A percentile compares a stretch with the other conserved stretches of the same genome.
Evolutionary conservation across 2,113 vertebrate genomes (phyloP).

Genomic region (Bombycilla garrulus): DNA sequence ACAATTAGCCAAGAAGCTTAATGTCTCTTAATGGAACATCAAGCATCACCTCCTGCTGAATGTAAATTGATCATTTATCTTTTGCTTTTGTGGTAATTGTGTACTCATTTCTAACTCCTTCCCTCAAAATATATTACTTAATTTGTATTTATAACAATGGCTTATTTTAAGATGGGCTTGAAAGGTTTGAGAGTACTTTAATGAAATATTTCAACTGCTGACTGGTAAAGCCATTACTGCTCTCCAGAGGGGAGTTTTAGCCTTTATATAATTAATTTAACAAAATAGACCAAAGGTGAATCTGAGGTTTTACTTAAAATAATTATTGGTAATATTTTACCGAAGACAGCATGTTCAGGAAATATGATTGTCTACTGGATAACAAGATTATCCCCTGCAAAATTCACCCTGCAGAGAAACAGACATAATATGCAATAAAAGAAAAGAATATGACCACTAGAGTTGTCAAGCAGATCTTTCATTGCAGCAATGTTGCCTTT

Average conservation of each 20-base stretch:
- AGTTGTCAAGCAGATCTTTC: background rate
- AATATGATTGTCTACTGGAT: background rate
- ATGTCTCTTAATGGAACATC: slow-evolving; percentile 44
- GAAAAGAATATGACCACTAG: background rate
- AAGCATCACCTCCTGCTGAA: slow-evolving; percentile 33
- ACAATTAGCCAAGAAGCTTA: slow-evolving; percentile 44
- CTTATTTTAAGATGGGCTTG: slow-evolving; percentile 17
- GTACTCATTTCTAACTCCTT: slow-evolving; percentile 8
- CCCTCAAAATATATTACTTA: slow-evolving; percentile 46
- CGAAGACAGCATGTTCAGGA: background rate
- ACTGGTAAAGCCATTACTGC: background rate
- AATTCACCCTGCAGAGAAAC: background rate
- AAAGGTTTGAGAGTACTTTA: slow-evolving; percentile 30
- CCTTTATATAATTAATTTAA: slow-evolving; percentile 37
- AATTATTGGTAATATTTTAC: background rate
- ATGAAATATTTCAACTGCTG: slow-evolving; percentile 34
- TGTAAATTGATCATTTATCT: slow-evolving; percentile 52
- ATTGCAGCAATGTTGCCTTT: background rate
- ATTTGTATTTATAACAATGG: slow-evolving; percentile 57
- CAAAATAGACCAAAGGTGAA: slow-evolving; percentile 32
- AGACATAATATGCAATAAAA: background rate
- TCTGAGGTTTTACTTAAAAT: slow-evolving; percentile 30
- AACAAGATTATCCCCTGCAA: slow-evolving; percentile 1
- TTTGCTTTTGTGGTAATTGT: slow-evolving; percentile 31
- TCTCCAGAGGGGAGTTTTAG: slow-evolving; percentile 2